Conservation (phyloP, 2,888 invertebrate species). For the Lasioglossum villosulum region DNA sequence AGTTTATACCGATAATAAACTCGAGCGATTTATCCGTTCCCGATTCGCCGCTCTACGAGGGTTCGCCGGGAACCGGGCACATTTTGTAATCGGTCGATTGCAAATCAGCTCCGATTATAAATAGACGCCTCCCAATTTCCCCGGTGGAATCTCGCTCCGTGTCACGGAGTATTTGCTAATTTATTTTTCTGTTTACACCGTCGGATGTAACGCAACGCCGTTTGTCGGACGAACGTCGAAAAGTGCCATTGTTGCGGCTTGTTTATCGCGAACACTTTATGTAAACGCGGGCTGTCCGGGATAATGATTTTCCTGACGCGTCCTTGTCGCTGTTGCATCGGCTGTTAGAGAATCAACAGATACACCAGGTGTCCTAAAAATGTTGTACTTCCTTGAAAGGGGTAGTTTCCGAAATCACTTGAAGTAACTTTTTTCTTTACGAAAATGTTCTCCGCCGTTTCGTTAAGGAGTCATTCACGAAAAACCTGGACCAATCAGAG, state of each 20-base stretch:
- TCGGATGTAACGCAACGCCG: neutral
- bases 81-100: constrained; percentile 18
- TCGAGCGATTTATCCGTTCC: constrained; percentile 44
- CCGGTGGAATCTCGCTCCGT: neutral
- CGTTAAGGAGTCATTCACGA: no score
- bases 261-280: constrained; percentile 12
- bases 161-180: constrained; percentile 1
- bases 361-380: no score
- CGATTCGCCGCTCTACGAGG: neutral
- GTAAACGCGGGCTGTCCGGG: neutral
- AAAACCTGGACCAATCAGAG: no score
- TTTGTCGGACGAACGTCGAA: neutral
- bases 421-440: no score
- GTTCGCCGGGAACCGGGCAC: constrained; percentile 6
- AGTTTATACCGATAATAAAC: constrained; percentile 68
- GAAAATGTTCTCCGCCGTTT: no score
- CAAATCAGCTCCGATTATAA: constrained; percentile 22
- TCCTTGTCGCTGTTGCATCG: neutral
- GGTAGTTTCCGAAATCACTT: no score
- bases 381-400: no score
- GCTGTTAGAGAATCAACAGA: no score
- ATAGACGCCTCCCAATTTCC: constrained; percentile 17
- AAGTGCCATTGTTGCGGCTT: constrained; percentile 16
- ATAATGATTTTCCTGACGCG: neutral
- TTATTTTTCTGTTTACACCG: constrained; percentile 25